Conservation (phyloP, 2,797 vertebrate genomes). For the Channallabes apus region DNA sequence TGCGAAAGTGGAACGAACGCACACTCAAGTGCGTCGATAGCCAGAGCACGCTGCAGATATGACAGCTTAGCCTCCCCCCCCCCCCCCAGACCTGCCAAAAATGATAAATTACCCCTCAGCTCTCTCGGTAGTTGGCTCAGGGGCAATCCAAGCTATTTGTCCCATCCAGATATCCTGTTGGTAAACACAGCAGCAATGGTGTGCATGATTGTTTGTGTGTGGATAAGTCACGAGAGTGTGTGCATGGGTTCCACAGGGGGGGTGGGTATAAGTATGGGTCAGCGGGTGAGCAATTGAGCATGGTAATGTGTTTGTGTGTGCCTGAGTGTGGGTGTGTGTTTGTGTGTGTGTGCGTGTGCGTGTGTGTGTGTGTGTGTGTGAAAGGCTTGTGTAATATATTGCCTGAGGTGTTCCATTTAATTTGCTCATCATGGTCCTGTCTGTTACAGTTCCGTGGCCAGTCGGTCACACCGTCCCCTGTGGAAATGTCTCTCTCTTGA, state of each 20-base stretch:
- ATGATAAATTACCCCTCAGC: constrained; percentile 50
- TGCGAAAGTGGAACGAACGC: constrained; percentile 14
- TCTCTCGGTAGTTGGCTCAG: constrained; percentile 40
- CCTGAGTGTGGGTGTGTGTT: constrained; percentile 12
- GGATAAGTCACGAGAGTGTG: not conserved
- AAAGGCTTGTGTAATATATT: constrained; percentile 25
- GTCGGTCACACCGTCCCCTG: constrained; percentile 28
- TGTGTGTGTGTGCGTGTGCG: constrained; percentile 15
- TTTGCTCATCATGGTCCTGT: constrained; percentile 52
- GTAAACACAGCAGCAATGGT: constrained; percentile 33
- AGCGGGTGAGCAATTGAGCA: constrained; percentile 42
- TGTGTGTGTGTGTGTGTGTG: constrained; percentile 1
- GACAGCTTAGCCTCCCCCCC: constrained; percentile 31
- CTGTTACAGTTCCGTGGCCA: constrained; percentile 37
- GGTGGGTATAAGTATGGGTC: constrained; percentile 27
- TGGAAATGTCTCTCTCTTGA: constrained; percentile 8
- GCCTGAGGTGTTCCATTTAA: constrained; percentile 47
- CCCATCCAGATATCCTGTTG: constrained; percentile 41
- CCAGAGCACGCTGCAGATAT: constrained; percentile 33
- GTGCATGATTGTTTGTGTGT: not conserved
- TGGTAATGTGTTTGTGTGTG: constrained; percentile 38
- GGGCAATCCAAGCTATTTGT: constrained; percentile 42
- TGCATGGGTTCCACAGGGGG: constrained; percentile 5
- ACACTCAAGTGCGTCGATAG: constrained; percentile 17
- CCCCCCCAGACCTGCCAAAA: constrained; percentile 48